Evolutionary conservation across 2,113 vertebrate species (phyloP).

Genomic region (Aepyceros melampus): DNA sequence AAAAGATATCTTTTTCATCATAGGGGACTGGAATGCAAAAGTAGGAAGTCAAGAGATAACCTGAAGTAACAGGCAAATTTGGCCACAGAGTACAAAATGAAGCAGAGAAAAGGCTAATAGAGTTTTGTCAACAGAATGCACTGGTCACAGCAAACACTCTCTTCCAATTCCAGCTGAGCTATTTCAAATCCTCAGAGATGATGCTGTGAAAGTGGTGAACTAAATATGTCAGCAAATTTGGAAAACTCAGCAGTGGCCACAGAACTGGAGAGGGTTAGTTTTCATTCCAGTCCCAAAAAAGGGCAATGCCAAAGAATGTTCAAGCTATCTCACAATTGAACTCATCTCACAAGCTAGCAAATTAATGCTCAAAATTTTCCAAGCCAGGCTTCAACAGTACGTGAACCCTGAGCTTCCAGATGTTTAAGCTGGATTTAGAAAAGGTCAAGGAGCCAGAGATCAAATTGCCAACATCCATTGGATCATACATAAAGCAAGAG

Average conservation of each 20-base stretch:
- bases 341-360: not conserved
- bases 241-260: not conserved
- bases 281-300: not conserved
- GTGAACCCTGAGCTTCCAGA: not conserved
- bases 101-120: not conserved
- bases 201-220: not conserved
- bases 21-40: not conserved
- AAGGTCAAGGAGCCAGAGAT: not conserved
- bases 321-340: not conserved
- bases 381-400: not conserved
- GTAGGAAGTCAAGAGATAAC: not conserved
- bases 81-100: not conserved
- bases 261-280: not conserved
- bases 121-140: not conserved
- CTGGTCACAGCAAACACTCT: not conserved
- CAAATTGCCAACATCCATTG: not conserved
- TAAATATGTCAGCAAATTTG: not conserved
- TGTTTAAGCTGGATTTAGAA: not conserved
- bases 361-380: not conserved
- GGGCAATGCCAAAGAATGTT: not conserved
- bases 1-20: not conserved
- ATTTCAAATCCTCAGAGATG: not conserved
- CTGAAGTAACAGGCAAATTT: not conserved
- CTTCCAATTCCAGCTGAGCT: not conserved
- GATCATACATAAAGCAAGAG: not conserved